Base-by-base conservation (phyloP, 30 jellyfish, hydroid and myxozoan species). In the Morbakka virulenta region DNA sequence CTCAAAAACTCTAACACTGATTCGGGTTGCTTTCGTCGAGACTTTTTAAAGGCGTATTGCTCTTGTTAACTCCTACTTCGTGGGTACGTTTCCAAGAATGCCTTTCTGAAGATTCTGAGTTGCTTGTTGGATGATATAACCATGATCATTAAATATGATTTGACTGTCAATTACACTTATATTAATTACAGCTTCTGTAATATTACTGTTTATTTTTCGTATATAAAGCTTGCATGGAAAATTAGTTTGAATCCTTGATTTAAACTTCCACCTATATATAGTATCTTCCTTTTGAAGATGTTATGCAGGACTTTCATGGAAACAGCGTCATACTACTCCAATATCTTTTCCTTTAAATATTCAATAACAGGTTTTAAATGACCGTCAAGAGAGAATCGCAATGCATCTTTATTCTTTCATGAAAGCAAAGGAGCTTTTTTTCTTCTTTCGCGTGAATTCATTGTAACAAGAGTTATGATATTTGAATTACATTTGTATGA, bases 61-160 rank as follows among this genome's bases (percentile, higher is more conserved):
- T n/a, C 86, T 13, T 50, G 82, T 21, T 13, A 74, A 27, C 14
- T 74, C 86, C 9, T 52, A 31, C 2, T 25, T 31, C 14, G 61
- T 27, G 21, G 50, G 26, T 21, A 33, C 85, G 33, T 47, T 27
- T 61, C 33, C 23, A 76, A 62, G 12, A 41, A 76, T 63, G 27
- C 30, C 84, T 31, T 76, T 85, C 13, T 85, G 1, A 12, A 76
- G 35, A 76, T 76, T 57, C 48, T 36, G 71, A 2, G 88, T 85
- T 27, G 88, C 88, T 76, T 76, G 79, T 35, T 76, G 30, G 79
- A 76, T 63, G 20, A 63, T 35, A 35, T 76, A 65, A 34, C 76
- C 36, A 69, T 61, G 35, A 69, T 69, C 82, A 41, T 69, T 36
- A 33, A 69, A 69, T 20, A 69, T 17, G 17, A 61, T 41, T 32